Base-by-base conservation (phyloP, 2,888 invertebrate genomes). In the Spodoptera littoralis region DNA sequence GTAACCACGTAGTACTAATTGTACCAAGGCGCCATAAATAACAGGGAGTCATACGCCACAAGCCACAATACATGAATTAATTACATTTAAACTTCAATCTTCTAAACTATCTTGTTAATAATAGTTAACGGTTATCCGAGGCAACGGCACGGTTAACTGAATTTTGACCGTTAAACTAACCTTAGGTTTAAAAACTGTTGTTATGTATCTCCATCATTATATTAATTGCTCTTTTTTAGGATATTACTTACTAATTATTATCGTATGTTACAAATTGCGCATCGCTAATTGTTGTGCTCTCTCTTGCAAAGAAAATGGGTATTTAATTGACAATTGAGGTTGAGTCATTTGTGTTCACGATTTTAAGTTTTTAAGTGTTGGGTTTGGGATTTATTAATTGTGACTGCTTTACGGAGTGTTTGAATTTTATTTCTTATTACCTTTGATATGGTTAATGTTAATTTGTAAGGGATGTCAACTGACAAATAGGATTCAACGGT, bases 71-170 rank as follows among this genome's bases (percentile, higher is more conserved):
- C 56, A 60, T 66, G 62, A 70, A 77, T 79, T 70, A 77, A 77
- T 77, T 77, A 79, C 74, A 63, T 73, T 71, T 73, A 78, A 61
- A 60, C 66, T 59, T 73, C 73, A 77, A 77, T 77, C 68, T 73
- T 67, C 62, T 73, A 73, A 79, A 71, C 70, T 73, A 66, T 79
- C 68, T 77, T 43, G 77, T 73, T 77, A 79, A 65, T 70, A 73
- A 76, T 70, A 42, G 60, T 60, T 79, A 77, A 77, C 77, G 79
- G 77, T 76, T 58, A 49, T 18, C 45, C 41, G 54, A 65, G 65
- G 60, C 76, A 73, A 79, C 65, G 66, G 70, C 74, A 73, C 63
- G 68, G 65, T 73, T 79, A 77, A 73, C 70, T 73, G 80, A 70
- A 66, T 77, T 65, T 65, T 54, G 63, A 70, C 57, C 77, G 74